Evolutionary conservation across 2,113 vertebrate genomes (phyloP).

Genomic region (Lophotis ruficrista): DNA sequence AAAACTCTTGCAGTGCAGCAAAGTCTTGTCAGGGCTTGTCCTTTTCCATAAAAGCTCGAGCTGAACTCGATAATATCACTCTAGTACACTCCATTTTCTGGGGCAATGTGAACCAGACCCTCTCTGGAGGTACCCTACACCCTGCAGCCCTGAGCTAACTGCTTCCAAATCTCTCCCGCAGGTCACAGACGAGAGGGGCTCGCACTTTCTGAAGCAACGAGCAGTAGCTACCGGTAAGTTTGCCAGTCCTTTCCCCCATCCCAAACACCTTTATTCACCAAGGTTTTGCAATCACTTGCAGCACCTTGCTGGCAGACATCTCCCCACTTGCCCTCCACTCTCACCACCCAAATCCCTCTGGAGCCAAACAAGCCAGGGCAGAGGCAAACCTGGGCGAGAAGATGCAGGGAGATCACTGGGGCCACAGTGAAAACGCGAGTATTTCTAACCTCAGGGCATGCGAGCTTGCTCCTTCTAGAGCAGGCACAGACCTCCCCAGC

Average conservation of each 20-base stretch:
- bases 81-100: background rate
- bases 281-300: rapidly evolving
- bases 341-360: background rate
- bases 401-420: background rate
- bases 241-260: background rate
- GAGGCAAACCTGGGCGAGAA: background rate
- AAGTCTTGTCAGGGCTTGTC: background rate
- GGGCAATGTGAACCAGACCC: rapidly evolving
- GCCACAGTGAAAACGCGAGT: rapidly evolving
- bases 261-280: rapidly evolving
- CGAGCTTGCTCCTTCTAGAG: rapidly evolving
- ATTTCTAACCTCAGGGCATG: background rate
- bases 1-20: background rate
- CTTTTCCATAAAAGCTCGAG: background rate
- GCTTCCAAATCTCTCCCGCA: background rate
- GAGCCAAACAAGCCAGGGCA: background rate
- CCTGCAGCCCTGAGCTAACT: background rate
- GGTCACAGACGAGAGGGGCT: background rate
- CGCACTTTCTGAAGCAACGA: constrained; percentile 35
- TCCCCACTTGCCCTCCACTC: background rate
- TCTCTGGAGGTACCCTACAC: rapidly evolving
- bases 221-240: background rate
- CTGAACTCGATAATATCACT: rapidly evolving
- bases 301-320: background rate
- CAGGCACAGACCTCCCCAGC: background rate